A percentile compares a stretch with the other conserved stretches of the same genome.
Conservation (phyloP, 2,797 vertebrate genomes). For the Ataeniobius toweri region DNA sequence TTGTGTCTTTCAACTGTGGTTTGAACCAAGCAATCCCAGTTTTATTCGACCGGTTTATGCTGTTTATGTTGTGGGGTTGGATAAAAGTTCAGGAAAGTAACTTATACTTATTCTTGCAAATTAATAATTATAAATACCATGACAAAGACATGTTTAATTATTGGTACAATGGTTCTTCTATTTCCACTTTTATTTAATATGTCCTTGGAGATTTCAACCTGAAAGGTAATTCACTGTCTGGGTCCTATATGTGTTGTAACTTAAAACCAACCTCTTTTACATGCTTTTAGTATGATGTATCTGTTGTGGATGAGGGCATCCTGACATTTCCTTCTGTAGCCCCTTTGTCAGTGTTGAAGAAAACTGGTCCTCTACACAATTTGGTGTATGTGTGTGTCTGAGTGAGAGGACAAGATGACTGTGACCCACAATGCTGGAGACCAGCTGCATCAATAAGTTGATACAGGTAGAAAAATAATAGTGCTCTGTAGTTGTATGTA, state of each 20-base stretch:
- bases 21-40: not conserved
- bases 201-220: not conserved
- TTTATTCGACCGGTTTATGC: not conserved
- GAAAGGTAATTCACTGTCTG: not conserved
- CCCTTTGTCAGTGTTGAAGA: not conserved
- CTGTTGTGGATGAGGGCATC: not conserved
- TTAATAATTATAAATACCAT: not conserved
- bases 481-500: not conserved
- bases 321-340: not conserved
- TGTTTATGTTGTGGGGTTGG: not conserved
- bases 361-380: not conserved
- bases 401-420: not conserved
- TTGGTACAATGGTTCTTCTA: not conserved
- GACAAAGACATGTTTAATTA: not conserved
- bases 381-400: not conserved
- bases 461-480: not conserved
- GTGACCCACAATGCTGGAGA: not conserved
- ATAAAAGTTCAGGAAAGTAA: not conserved
- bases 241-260: not conserved
- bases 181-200: not conserved
- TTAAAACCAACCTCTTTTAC: not conserved
- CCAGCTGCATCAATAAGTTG: not conserved
- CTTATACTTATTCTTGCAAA: not conserved
- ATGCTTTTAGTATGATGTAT: not conserved
- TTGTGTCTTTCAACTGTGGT: not conserved